phyloP scores from a whole-genome alignment of 2,797 vertebrate genomes.

The Mormyrus proboscirostris region DNA sequence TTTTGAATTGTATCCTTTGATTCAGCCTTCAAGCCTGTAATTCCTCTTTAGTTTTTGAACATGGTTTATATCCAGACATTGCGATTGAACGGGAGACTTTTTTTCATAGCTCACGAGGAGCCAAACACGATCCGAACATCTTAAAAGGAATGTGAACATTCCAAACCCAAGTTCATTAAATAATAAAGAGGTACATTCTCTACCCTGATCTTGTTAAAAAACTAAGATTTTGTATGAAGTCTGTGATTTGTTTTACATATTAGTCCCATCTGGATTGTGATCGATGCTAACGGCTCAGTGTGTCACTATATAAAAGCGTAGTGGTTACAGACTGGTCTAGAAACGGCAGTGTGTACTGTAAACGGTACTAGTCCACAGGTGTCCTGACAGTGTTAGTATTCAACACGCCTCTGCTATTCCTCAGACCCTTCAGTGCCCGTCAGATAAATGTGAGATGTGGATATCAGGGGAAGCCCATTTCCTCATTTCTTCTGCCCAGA shows the following conservation, averaged over 20 bases:
- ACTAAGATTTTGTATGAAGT: not conserved
- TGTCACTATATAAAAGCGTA: not conserved
- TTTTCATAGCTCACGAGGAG: not conserved
- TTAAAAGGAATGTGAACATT: not conserved
- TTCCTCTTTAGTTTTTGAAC: not conserved
- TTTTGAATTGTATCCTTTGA: not conserved
- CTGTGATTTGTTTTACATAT: not conserved
- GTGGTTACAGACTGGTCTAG: not conserved
- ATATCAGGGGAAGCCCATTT: not conserved
- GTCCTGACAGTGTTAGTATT: not conserved
- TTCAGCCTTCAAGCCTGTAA: not conserved
- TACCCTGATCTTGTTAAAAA: not conserved
- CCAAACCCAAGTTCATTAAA: not conserved
- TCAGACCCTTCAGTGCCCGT: not conserved
- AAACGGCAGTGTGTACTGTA: not conserved
- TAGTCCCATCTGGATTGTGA: not conserved
- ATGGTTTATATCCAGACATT: not conserved
- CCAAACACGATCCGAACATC: not conserved
- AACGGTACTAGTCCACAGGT: not conserved
- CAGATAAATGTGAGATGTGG: not conserved
- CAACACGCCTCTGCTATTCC: not conserved
- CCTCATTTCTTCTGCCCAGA: not conserved
- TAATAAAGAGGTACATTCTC: not conserved
- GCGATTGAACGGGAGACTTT: not conserved
- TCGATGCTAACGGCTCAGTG: not conserved